Conservation (phyloP, 53 echinoderm and acorn worm genomes). For the Apostichopus leukothele region DNA sequence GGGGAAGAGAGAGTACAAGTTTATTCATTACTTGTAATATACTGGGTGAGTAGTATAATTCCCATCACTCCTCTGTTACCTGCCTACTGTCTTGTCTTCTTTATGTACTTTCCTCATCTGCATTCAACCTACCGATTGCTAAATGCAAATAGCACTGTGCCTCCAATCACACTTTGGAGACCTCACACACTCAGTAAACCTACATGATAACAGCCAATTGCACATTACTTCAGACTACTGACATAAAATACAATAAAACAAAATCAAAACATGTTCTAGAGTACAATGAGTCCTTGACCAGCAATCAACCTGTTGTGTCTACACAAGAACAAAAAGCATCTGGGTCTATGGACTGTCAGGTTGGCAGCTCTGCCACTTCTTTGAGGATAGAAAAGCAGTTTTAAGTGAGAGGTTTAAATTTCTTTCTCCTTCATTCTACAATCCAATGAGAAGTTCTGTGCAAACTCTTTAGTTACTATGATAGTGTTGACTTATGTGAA, state of each 20-base stretch:
- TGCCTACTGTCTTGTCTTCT: not conserved
- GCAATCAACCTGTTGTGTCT: not conserved
- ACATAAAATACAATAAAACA: not conserved
- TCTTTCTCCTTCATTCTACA: not conserved
- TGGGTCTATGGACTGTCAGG: not conserved
- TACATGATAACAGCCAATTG: not conserved
- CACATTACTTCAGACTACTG: not conserved
- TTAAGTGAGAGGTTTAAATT: not conserved
- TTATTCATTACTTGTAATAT: too few species aligned
- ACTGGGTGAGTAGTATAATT: too few species aligned
- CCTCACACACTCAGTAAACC: not conserved
- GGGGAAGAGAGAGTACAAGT: too few species aligned
- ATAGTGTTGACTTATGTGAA: not conserved
- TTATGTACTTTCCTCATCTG: not conserved
- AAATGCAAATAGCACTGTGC: not conserved
- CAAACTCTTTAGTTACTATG: not conserved
- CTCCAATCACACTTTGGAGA: not conserved
- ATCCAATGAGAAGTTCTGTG: not conserved
- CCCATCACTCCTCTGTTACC: not conserved
- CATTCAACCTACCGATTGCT: not conserved
- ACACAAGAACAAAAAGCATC: not conserved
- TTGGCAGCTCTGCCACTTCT: not conserved
- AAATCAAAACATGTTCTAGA: not conserved
- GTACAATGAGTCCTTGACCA: not conserved
- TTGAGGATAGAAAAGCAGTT: not conserved